Evolutionary conservation across 2,113 vertebrate genomes (phyloP).

Genomic region (Heterotis niloticus): DNA sequence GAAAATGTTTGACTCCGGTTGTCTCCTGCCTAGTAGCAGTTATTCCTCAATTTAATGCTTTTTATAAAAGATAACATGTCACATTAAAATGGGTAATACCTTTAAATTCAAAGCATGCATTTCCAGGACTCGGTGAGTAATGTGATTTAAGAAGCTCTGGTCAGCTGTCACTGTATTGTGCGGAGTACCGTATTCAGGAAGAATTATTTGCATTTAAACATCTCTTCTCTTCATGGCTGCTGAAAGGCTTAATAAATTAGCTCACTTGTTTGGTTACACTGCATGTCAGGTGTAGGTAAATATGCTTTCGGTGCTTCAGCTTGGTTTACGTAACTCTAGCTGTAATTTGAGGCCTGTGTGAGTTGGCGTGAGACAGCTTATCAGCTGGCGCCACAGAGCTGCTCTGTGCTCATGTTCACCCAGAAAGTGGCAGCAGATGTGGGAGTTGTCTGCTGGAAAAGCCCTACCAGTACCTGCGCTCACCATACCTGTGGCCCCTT

Average conservation of each 20-base stretch:
- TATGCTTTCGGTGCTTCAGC: not conserved
- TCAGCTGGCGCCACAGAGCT: not conserved
- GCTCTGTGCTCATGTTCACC: not conserved
- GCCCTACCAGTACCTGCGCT: not conserved
- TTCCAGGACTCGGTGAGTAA: too few relatives aligned
- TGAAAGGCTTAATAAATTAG: not conserved
- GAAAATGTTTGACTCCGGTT: too few relatives aligned
- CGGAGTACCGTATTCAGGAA: not conserved
- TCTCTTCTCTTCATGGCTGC: not conserved
- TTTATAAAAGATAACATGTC: too few relatives aligned
- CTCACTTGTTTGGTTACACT: not conserved
- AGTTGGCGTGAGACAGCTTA: not conserved
- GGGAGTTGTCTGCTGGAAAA: not conserved
- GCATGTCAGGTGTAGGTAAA: not conserved
- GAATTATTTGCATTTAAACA: not conserved
- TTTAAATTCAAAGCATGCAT: too few relatives aligned
- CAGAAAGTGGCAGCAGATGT: not conserved
- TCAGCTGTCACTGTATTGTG: slow-evolving; percentile 2
- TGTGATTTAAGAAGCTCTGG: not conserved
- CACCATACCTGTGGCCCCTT: not conserved
- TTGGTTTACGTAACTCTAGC: not conserved
- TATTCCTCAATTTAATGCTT: too few relatives aligned
- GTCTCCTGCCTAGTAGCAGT: too few relatives aligned
- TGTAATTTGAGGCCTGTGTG: not conserved
- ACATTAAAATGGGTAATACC: too few relatives aligned